Evolutionary conservation across 2,797 vertebrate genomes (phyloP).

Genomic region (Gambusia yucatana): DNA sequence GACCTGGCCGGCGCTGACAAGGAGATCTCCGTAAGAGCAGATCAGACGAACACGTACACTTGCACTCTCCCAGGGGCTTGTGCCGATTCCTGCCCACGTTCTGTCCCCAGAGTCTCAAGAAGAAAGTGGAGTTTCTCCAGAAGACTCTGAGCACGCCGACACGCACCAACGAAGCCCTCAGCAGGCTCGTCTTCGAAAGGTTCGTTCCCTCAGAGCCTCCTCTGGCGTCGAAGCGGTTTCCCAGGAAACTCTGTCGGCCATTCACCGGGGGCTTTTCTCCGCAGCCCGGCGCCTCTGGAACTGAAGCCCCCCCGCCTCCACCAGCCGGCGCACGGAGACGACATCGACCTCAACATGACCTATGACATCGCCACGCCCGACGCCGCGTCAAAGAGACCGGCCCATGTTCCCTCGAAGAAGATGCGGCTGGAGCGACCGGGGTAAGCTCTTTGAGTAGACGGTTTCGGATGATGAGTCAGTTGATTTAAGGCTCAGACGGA

Average conservation of each 20-base stretch:
- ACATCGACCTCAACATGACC: slow-evolving; percentile 88
- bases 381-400: slow-evolving; percentile 61
- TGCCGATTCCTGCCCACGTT: slow-evolving; percentile 1
- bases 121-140: slow-evolving; percentile 92
- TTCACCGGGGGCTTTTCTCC: slow-evolving; percentile 7
- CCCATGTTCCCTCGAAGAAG: slow-evolving; percentile 81
- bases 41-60: neutral
- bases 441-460: slow-evolving; percentile 74
- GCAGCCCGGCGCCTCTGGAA: slow-evolving; percentile 88
- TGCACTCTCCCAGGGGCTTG: neutral
- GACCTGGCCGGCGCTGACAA: slow-evolving; percentile 90
- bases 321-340: slow-evolving; percentile 73
- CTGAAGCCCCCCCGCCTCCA: slow-evolving; percentile 84
- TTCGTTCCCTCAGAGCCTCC: slow-evolving; percentile 48
- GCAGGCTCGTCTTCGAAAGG: slow-evolving; percentile 91
- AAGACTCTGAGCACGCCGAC: slow-evolving; percentile 91
- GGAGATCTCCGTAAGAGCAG: slow-evolving; percentile 87
- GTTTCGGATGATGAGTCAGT: neutral
- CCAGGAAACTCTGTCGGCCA: neutral
- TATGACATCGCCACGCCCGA: slow-evolving; percentile 90
- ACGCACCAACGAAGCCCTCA: slow-evolving; percentile 87
- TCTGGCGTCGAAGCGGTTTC: fast-evolving
- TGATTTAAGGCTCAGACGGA: neutral
- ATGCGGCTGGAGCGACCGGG: slow-evolving; percentile 80
- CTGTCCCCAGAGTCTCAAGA: slow-evolving; percentile 88